phyloP scores from a whole-genome alignment of 2,797 vertebrate species.

The Helostoma temminkii region DNA sequence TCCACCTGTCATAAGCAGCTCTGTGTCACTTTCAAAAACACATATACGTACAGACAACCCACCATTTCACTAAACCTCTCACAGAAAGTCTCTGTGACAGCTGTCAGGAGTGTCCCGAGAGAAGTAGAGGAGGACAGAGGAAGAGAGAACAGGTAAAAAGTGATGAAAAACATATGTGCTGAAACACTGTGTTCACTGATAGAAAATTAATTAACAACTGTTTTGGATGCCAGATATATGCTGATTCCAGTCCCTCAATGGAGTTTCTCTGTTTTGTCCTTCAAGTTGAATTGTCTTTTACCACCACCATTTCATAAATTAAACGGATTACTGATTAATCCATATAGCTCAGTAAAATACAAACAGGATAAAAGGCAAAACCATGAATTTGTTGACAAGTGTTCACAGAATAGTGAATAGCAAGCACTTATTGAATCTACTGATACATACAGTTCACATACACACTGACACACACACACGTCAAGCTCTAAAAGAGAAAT shows the following conservation, averaged over 20 bases:
- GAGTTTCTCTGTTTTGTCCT: too few species aligned
- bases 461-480: constrained; percentile 24
- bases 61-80: constrained; percentile 31
- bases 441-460: constrained; percentile 27
- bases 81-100: constrained; percentile 40
- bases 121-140: neutral
- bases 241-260: too few species aligned
- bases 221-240: too few species aligned
- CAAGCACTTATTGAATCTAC: constrained; percentile 1
- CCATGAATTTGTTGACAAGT: neutral
- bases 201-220: neutral
- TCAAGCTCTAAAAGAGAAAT: constrained; percentile 44
- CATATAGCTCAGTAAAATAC: too few species aligned
- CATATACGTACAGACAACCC: constrained; percentile 37
- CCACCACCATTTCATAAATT: too few species aligned
- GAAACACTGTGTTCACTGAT: neutral
- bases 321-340: too few species aligned
- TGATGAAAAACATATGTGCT: accelerated
- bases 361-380: too few species aligned
- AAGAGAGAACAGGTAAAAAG: neutral
- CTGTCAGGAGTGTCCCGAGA: constrained; percentile 27
- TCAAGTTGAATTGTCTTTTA: too few species aligned
- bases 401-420: constrained; percentile 12
- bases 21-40: constrained; percentile 29
- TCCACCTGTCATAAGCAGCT: constrained; percentile 44